Base-by-base conservation (phyloP, 2,797 vertebrate species). In the Allobates femoralis region DNA sequence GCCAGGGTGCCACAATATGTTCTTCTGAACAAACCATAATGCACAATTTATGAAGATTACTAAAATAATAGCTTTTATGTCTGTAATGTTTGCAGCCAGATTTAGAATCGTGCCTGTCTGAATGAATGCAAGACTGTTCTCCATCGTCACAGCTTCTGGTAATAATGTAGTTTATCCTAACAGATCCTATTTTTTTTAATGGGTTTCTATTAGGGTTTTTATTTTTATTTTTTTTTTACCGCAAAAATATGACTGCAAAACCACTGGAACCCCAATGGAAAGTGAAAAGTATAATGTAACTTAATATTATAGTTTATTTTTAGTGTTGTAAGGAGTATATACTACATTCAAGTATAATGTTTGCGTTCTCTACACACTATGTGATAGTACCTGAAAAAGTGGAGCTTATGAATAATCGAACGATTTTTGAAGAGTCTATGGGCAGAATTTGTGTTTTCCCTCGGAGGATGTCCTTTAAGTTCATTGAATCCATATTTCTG, bases 381-480 rank as follows among this genome's bases (percentile, higher is more conserved):
- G 32, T n/a, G 26, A 78, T 75, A 89, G 91, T 91, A 97, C 96
- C 96, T 93, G 96, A 91, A 84, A 94, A 92, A 0, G 90, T 86
- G 79, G 95, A 96, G 92, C 96, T 96, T 92, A 95, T 88, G 90
- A 96, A 96, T 53, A 94, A 89, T 77, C 90, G 66, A 87, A 96
- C 91, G 3, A 92, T 91, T 64, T 90, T 96, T 91, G 94, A 92
- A 3, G 64, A 89, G 3, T 71, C 92, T 60, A 51, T 87, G 21
- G 91, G 90, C 30, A 89, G 76, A 50, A 90, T 89, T 1, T 85
- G 74, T 1, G 87, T 78, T 87, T 89, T 92, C 60, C 95, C 95
- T 46, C 60, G 89, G 74, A 96, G 92, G 19, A 93, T 92, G 84
- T 93, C 91, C 75, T 0, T 85, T 32, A 90, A 80, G 50, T 53